Base-by-base conservation (phyloP, 2,888 invertebrate genomes). In the Oscheius myriophilus region DNA sequence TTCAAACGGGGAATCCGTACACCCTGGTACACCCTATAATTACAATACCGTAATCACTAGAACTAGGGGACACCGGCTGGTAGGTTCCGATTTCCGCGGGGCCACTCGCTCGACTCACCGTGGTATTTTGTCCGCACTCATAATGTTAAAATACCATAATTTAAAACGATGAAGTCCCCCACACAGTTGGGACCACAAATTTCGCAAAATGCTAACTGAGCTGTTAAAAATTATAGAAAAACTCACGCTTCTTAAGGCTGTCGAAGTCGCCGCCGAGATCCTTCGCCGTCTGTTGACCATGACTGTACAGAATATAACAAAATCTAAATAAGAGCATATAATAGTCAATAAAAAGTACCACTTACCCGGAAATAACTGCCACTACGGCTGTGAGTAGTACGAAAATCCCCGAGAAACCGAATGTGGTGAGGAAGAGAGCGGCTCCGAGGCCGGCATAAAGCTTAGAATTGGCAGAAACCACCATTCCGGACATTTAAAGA, bases 401-500 rank as follows among this genome's bases (percentile, higher is more conserved):
- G 49, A 79, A 53, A 12, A 79, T 26, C 11, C 79, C 76, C 43
- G 62, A 72, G 46, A 76, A 52, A 16, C 81, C 81, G 55, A 81
- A 79, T 11, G 78, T 79, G 53, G 69, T 65, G 11, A 79, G 43
- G 42, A 77, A 78, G 16, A 81, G 73, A 7, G 72, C 7, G 39
- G 43, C 33, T 14, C 68, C 81, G 12, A 81, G 70, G 11, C 69
- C 43, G 33, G 71, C 59, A 58, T 77, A 80, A 18, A 72, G 45
- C 52, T 74, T 64, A 14, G 67, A 42, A 16, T 41, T 33, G 54
- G n/a, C 23, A 11, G 43, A 16, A 11, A 49, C 26, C 18, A 49
- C 61, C 61, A 61, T 61, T 11, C 33, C 33, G 3, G 33, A 33
- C 33, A 33, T 33, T 33, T 33, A 6, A 33, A 33, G 33, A 33